phyloP scores from a whole-genome alignment of 2,888 invertebrate genomes.

The Lepas anatifera region DNA sequence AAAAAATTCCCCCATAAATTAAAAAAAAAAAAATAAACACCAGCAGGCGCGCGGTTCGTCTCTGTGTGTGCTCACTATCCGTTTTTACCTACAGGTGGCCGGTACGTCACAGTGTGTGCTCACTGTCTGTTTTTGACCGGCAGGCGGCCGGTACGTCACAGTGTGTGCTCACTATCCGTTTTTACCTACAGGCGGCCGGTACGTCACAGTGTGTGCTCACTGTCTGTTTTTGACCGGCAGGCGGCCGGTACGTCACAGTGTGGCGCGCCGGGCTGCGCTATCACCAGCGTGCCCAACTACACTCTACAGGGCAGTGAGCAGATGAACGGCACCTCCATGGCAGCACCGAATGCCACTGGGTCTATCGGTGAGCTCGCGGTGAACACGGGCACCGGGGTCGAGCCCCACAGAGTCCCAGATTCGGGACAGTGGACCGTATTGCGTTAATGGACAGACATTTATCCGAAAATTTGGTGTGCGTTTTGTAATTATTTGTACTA shows the following conservation, averaged over 20 bases:
- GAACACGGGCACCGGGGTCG: too few species aligned
- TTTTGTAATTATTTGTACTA: too few species aligned
- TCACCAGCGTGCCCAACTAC: slow-evolving; percentile 83
- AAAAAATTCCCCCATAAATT: too few species aligned
- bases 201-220: slow-evolving; percentile 78
- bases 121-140: background rate
- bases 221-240: slow-evolving; percentile 34
- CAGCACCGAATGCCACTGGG: slow-evolving; percentile 91
- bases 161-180: slow-evolving; percentile 45
- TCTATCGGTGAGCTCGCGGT: slow-evolving; percentile 49
- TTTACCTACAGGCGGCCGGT: slow-evolving; percentile 23
- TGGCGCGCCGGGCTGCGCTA: slow-evolving; percentile 92
- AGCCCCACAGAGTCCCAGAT: too few species aligned
- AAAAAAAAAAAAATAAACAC: too few species aligned
- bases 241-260: slow-evolving; percentile 72
- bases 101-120: background rate
- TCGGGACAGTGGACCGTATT: too few species aligned
- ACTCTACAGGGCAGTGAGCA: slow-evolving; percentile 65
- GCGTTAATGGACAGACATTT: too few species aligned
- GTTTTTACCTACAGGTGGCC: too few species aligned
- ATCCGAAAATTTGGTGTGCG: too few species aligned
- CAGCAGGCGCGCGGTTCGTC: too few species aligned
- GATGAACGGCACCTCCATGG: slow-evolving; percentile 98
- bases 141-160: too few species aligned
- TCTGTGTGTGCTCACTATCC: too few species aligned